These are phyloP conservation scores for Acanthurus lineatus DNA, from an alignment of 2,797 vertebrate species.

Conservation along the genomic window DNA sequence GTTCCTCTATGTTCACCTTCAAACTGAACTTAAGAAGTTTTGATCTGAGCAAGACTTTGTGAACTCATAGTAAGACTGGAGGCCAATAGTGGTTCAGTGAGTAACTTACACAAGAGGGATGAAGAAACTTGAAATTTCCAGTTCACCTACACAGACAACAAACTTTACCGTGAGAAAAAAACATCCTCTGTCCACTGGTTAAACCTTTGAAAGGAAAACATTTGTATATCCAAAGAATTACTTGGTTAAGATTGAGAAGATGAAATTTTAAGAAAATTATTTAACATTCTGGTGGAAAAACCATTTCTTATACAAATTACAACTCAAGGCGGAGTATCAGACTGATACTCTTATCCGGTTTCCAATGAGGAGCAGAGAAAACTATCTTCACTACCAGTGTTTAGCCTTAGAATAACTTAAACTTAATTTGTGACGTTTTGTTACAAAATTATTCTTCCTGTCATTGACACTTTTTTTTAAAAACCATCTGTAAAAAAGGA, in stretches of 20 bases:
- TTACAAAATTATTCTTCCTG: too few species aligned
- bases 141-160: neutral
- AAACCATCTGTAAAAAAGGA: too few species aligned
- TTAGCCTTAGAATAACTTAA: too few species aligned
- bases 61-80: neutral
- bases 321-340: neutral
- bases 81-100: neutral
- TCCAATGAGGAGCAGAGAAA: neutral
- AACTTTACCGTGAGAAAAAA: neutral
- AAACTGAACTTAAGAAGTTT: neutral
- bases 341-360: neutral
- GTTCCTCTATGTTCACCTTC: neutral
- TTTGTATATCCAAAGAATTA: neutral
- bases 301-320: neutral
- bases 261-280: too few species aligned
- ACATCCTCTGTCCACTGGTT: neutral
- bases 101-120: neutral
- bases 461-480: too few species aligned
- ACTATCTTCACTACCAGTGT: neutral
- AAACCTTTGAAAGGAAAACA: neutral
- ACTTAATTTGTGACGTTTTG: too few species aligned
- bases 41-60: neutral
- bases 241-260: neutral
- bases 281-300: neutral
- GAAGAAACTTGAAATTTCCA: neutral